Conservation (phyloP, 1,140 invertebrate species). For the Neodiprion pinetum region DNA sequence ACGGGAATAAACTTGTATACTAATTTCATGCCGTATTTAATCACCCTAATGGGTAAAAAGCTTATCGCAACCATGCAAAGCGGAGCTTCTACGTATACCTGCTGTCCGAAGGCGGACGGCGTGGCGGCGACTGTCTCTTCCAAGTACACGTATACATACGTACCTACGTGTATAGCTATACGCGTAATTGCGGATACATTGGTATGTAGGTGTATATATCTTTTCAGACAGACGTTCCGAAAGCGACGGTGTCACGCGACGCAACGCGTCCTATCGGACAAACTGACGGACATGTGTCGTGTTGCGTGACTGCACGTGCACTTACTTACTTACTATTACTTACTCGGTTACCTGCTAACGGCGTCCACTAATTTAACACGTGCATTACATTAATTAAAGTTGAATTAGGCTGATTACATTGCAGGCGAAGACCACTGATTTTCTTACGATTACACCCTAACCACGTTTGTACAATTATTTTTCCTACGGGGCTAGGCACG, state of each 20-base stretch:
- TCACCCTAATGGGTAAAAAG: conserved; percentile 55
- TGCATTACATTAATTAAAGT: conserved; percentile 3
- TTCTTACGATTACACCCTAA: neutral
- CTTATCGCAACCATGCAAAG: conserved; percentile 48
- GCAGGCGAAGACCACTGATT: neutral
- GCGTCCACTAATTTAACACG: neutral
- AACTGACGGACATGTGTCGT: conserved; percentile 1
- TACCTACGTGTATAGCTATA: neutral
- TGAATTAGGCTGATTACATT: neutral
- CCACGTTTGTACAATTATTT: neutral
- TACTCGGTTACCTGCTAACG: too few species aligned
- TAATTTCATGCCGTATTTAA: conserved; percentile 40
- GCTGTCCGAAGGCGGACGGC: neutral
- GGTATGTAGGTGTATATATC: too few species aligned
- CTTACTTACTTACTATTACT: neutral
- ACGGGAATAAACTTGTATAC: conserved; percentile 24
- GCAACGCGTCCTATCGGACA: neutral
- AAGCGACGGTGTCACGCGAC: neutral
- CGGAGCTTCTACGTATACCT: neutral
- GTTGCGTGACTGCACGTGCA: neutral
- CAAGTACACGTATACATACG: neutral
- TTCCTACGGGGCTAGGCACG: neutral
- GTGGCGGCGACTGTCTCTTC: neutral
- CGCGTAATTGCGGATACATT: too few species aligned
- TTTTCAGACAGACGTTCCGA: neutral